Percentiles rank a stretch among this genome's conserved stretches.
phyloP scores from a whole-genome alignment of 2,888 invertebrate genomes.

The Keiferia lycopersicella region DNA sequence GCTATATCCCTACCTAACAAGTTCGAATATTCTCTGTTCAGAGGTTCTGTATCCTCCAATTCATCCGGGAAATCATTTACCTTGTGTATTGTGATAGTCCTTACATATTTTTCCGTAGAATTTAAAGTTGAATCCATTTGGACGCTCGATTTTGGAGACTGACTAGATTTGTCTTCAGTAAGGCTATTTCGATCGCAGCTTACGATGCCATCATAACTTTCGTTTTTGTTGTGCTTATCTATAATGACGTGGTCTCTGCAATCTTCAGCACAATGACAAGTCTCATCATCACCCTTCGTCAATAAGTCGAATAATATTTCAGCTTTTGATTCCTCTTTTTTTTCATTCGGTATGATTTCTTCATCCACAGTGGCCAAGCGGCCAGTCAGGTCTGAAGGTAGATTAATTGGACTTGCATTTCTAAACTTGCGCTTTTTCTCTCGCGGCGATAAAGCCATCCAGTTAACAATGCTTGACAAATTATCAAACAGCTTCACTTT shows the following conservation, averaged over 20 bases:
- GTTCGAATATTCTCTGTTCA: not conserved
- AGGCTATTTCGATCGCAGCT: not conserved
- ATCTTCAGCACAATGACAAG: not conserved
- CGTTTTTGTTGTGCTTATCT: not conserved
- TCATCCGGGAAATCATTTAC: not conserved
- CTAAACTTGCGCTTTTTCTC: slow-evolving; percentile 47
- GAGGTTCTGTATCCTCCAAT: not conserved
- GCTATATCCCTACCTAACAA: not conserved
- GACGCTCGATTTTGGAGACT: not conserved
- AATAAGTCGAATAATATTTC: not conserved
- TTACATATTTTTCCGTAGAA: slow-evolving; percentile 7
- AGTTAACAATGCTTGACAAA: slow-evolving; percentile 46
- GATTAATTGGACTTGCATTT: slow-evolving; percentile 13
- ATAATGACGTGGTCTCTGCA: not conserved
- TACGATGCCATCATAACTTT: not conserved
- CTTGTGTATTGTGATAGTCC: not conserved
- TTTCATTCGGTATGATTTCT: not conserved
- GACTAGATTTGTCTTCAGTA: not conserved
- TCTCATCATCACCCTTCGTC: not conserved
- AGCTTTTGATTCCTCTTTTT: not conserved
- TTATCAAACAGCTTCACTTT: slow-evolving; percentile 35
- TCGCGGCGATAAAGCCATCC: slow-evolving; percentile 61
- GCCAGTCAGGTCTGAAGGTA: not conserved
- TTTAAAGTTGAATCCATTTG: not conserved
- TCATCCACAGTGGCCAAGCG: slow-evolving; percentile 7